phyloP scores from a whole-genome alignment of 2,888 invertebrate species.

The Stenolophus ochropezus region DNA sequence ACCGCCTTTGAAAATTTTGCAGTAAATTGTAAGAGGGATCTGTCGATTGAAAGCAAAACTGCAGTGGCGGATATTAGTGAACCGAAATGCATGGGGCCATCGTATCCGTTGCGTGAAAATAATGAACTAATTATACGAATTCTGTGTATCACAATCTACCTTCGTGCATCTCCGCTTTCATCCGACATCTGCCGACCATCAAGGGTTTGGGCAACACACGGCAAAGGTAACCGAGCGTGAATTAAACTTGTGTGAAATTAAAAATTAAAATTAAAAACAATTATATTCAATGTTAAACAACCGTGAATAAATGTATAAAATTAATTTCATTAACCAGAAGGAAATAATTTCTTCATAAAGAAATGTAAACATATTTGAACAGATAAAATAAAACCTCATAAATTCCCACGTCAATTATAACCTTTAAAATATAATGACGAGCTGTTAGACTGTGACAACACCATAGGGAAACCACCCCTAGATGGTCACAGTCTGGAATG shows the following conservation, averaged over 20 bases:
- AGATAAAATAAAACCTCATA: conserved; percentile 61
- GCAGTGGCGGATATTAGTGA: neutral
- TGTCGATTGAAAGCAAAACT: conserved; percentile 21
- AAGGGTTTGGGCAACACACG: conserved; percentile 25
- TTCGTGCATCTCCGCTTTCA: conserved; percentile 35
- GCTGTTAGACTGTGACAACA: conserved; percentile 50
- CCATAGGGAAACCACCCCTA: neutral
- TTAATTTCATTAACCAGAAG: conserved; percentile 55
- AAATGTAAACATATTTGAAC: conserved; percentile 57
- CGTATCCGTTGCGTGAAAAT: conserved; percentile 48
- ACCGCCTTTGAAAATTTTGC: no score
- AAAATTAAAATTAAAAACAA: conserved; percentile 58
- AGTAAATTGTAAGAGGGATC: no score
- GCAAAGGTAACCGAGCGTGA: conserved; percentile 50
- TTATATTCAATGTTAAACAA: conserved; percentile 59
- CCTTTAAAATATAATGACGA: conserved; percentile 63
- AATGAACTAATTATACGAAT: conserved; percentile 52
- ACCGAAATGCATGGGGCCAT: neutral
- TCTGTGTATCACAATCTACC: conserved; percentile 32
- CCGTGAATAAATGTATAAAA: conserved; percentile 58
- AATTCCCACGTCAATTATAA: conserved; percentile 64
- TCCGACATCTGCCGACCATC: conserved; percentile 15
- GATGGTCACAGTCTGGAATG: conserved; percentile 59
- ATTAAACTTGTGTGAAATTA: conserved; percentile 55
- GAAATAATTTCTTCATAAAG: conserved; percentile 55